phyloP scores from a whole-genome alignment of 2,113 vertebrate species.

The Tympanuchus pallidicinctus region DNA sequence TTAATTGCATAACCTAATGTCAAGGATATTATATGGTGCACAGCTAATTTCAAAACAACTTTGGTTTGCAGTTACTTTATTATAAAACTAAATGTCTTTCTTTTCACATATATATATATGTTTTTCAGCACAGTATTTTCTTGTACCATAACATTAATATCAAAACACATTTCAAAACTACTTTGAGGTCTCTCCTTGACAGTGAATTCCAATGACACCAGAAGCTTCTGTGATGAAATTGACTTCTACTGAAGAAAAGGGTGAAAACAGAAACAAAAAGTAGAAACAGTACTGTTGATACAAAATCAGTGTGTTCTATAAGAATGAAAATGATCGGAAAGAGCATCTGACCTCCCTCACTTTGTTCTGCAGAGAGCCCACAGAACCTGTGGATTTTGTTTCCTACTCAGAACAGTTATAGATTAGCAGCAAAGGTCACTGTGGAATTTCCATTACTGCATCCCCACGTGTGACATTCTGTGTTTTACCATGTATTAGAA shows the following conservation, averaged over 20 bases:
- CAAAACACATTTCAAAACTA: constrained; percentile 12
- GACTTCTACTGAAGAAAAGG: background rate
- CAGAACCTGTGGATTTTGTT: background rate
- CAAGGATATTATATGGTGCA: constrained; percentile 33
- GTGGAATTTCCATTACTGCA: background rate
- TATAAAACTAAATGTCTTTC: background rate
- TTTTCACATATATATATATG: background rate
- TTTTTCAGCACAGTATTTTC: background rate
- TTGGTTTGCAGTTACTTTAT: constrained; percentile 33
- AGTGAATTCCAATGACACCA: background rate
- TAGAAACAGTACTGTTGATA: accelerated
- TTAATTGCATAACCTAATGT: constrained; percentile 53
- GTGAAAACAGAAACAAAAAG: background rate
- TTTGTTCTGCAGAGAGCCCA: background rate
- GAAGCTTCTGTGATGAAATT: background rate
- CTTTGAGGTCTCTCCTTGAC: background rate
- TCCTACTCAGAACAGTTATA: background rate
- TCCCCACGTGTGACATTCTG: background rate
- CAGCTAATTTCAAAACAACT: constrained; percentile 8
- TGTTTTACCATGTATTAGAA: accelerated
- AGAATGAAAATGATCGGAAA: background rate
- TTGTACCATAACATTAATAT: background rate
- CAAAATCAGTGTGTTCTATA: accelerated
- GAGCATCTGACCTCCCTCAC: background rate
- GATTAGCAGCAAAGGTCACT: background rate